A percentile compares a stretch with the other conserved stretches of the same genome.
phyloP scores from a whole-genome alignment of 2,888 invertebrate species.

The Therioaphis trifolii region DNA sequence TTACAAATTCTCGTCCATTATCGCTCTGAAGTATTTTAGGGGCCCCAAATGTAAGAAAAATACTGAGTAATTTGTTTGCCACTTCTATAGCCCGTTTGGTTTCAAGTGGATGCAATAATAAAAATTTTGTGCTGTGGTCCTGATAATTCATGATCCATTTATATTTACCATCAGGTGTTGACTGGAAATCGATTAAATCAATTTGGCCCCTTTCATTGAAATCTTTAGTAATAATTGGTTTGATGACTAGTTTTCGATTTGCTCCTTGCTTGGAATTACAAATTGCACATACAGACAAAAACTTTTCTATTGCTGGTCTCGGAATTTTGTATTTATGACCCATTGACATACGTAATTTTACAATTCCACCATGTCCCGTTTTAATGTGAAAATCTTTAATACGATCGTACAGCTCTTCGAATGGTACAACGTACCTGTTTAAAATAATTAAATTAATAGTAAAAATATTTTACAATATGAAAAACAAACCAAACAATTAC shows the following conservation, averaged over 20 bases:
- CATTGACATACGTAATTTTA: neutral
- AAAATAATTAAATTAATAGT: no score
- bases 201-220: conserved; percentile 66
- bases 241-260: neutral
- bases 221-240: neutral
- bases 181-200: conserved; percentile 67
- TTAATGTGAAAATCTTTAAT: conserved; percentile 4
- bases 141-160: conserved; percentile 68
- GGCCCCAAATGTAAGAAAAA: conserved; percentile 64
- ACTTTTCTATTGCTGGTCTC: neutral
- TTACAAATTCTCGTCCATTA: conserved; percentile 66
- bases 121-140: conserved; percentile 68
- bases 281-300: neutral
- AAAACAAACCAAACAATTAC: no score
- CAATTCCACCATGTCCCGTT: neutral
- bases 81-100: conserved; percentile 67
- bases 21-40: conserved; percentile 64
- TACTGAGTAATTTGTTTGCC: conserved; percentile 65
- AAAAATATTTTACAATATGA: no score
- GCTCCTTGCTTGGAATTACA: neutral
- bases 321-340: neutral
- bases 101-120: conserved; percentile 67
- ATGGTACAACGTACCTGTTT: no score
- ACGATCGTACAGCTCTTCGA: no score
- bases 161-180: conserved; percentile 67